Evolutionary conservation across 1,140 invertebrate species (phyloP).

Genomic region (Rhysida immarginata): DNA sequence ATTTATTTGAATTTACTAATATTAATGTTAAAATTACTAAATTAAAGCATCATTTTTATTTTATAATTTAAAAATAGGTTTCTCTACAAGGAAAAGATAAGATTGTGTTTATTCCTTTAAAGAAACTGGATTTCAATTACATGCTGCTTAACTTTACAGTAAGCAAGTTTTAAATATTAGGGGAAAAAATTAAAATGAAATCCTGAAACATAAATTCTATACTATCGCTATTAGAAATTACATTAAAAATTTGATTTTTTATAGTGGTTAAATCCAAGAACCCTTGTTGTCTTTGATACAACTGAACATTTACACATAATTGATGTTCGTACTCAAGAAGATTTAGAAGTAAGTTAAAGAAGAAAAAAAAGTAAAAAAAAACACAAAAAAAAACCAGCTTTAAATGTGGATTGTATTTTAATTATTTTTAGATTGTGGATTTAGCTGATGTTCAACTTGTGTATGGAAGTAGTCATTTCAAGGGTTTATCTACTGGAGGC

Average conservation of each 20-base stretch:
- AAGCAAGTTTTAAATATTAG: no score
- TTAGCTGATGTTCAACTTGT: slow-evolving; percentile 69
- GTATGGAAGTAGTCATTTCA: slow-evolving; percentile 80
- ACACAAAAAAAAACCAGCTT: no score
- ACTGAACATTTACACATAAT: slow-evolving; percentile 72
- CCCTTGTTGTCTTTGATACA: slow-evolving; percentile 67
- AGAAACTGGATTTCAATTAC: slow-evolving; percentile 49
- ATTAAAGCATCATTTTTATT: no score
- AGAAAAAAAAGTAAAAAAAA: not conserved
- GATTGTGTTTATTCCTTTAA: slow-evolving; percentile 45
- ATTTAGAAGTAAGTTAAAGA: slow-evolving; percentile 31
- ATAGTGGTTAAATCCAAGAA: slow-evolving; percentile 75
- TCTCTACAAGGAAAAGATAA: slow-evolving; percentile 30
- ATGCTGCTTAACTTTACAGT: slow-evolving; percentile 41
- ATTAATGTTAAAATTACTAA: no score
- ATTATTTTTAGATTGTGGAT: slow-evolving; percentile 46
- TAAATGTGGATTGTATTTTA: no score
- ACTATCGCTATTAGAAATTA: no score
- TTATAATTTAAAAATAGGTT: slow-evolving; percentile 21
- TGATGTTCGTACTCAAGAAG: slow-evolving; percentile 71
- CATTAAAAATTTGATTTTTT: no score
- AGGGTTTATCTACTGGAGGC: slow-evolving; percentile 55
- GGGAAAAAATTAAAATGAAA: not conserved
- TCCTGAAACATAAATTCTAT: no score
- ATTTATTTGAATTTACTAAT: no score